These are phyloP conservation scores for Trachelipus rathkii DNA, from an alignment of 1,140 invertebrate genomes.

Conservation along the genomic window DNA sequence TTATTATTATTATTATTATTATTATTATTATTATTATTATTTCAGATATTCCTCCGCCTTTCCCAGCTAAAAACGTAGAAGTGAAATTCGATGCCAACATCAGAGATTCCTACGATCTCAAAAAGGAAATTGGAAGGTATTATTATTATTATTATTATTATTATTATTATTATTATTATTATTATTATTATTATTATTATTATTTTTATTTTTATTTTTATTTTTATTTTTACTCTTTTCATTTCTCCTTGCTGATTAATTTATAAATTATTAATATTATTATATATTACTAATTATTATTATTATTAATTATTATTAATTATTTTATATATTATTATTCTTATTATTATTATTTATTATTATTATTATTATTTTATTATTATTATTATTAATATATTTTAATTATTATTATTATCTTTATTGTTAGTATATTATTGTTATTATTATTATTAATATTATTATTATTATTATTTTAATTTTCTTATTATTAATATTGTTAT, in stretches of 20 bases:
- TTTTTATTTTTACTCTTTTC: not conserved
- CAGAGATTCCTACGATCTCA: conserved; percentile 72
- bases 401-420: no score
- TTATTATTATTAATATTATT: no score
- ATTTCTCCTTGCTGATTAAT: not conserved
- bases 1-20: no score
- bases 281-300: no score
- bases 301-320: not conserved
- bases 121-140: conserved; percentile 63
- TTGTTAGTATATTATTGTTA: no score
- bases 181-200: not conserved
- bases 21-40: conserved; percentile 37
- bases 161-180: not conserved
- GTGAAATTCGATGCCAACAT: conserved; percentile 71
- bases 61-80: conserved; percentile 73
- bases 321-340: no score
- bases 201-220: not conserved
- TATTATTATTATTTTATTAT: no score
- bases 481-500: no score
- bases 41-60: conserved; percentile 77
- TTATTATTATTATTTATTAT: no score
- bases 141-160: not conserved
- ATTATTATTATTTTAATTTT: no score
- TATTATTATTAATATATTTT: no score
- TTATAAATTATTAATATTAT: not conserved